Evolutionary conservation across 2,113 vertebrate species (phyloP).

Genomic region (Leucosticte australis): DNA sequence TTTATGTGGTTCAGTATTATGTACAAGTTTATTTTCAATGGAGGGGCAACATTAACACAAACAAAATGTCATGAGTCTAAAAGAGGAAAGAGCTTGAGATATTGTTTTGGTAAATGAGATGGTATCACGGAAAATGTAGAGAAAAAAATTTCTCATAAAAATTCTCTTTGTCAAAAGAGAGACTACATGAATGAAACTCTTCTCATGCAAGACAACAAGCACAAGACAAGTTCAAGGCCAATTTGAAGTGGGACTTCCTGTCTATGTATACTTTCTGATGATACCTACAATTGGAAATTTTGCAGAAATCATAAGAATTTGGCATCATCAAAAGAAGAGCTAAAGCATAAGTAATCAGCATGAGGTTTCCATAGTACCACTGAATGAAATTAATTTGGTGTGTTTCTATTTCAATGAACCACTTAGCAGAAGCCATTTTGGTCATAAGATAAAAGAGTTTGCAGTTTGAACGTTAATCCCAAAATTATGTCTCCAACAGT

Average conservation of each 20-base stretch:
- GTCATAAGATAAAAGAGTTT: neutral
- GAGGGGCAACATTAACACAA: neutral
- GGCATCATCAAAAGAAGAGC: neutral
- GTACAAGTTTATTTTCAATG: neutral
- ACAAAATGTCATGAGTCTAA: neutral
- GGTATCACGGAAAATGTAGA: neutral
- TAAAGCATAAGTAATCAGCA: neutral
- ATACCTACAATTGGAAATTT: neutral
- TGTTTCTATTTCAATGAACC: neutral
- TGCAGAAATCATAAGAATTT: neutral
- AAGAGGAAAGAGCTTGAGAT: neutral
- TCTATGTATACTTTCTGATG: neutral
- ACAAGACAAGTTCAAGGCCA: neutral
- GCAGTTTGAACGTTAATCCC: neutral
- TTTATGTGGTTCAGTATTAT: neutral
- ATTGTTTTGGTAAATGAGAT: neutral
- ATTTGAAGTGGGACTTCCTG: neutral
- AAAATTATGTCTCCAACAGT: neutral
- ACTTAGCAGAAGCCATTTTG: neutral
- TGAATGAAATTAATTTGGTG: rapidly evolving
- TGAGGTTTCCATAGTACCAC: neutral
- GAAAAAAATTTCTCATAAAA: neutral
- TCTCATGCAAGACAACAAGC: neutral
- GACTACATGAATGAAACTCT: neutral
- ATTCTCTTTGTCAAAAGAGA: neutral